phyloP scores from a whole-genome alignment of 2,113 vertebrate genomes.

The Myocastor coypus region DNA sequence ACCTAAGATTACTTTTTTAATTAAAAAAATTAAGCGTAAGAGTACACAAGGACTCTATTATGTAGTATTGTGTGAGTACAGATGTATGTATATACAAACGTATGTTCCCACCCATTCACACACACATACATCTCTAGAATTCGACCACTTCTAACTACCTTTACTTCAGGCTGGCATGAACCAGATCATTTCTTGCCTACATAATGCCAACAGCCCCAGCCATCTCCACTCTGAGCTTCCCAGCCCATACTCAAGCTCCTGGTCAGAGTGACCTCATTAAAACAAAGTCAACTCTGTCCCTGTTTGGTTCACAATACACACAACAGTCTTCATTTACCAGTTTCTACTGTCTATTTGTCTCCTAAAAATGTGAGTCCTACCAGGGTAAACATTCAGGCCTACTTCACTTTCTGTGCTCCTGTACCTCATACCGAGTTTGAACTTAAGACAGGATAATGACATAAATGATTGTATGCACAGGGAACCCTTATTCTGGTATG shows the following conservation, averaged over 20 bases:
- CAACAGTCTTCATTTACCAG: not conserved
- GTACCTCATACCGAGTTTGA: not conserved
- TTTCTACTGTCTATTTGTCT: not conserved
- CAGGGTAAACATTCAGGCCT: not conserved
- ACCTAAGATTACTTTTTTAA: not conserved
- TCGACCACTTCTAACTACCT: not conserved
- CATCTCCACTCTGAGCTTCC: not conserved
- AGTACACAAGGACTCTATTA: accelerated
- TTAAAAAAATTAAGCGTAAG: not conserved
- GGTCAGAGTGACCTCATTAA: not conserved
- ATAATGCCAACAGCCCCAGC: not conserved
- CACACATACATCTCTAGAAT: not conserved
- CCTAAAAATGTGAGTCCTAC: not conserved
- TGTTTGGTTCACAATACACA: not conserved
- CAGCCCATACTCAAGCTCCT: not conserved
- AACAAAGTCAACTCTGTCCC: not conserved
- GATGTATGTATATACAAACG: not conserved
- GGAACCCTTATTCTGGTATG: not conserved
- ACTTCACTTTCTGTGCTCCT: not conserved
- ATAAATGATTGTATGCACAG: not conserved
- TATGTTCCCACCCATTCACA: not conserved
- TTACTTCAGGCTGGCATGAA: not conserved
- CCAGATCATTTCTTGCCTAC: not conserved
- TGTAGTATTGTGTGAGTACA: not conserved
- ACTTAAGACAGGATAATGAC: not conserved